Percentiles rank a stretch among this genome's conserved stretches.
These are phyloP conservation scores for Megaleporinus macrocephalus DNA, from an alignment of 2,113 vertebrate species.

Conservation along the genomic window DNA sequence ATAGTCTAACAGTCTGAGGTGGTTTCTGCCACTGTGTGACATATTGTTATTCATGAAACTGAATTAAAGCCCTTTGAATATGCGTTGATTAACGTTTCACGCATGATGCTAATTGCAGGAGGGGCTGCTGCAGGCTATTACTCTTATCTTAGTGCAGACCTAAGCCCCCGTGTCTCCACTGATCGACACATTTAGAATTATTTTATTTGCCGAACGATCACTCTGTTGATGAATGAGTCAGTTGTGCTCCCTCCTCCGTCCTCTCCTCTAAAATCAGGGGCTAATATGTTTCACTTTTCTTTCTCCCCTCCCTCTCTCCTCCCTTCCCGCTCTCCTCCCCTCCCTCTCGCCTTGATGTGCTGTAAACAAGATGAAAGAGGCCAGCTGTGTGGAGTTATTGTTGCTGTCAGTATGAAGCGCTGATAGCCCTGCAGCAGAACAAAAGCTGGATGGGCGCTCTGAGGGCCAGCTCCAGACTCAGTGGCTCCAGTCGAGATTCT, in stretches of 20 bases:
- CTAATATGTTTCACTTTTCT: constrained; percentile 60
- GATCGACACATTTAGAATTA: background rate
- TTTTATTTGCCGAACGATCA: background rate
- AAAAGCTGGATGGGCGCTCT: constrained; percentile 61
- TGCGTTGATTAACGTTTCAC: no score
- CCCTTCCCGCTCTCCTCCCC: background rate
- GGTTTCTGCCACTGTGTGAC: no score
- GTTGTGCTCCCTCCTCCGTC: background rate
- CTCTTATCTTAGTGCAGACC: background rate
- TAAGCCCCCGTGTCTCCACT: no score
- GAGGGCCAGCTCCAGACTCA: constrained; percentile 60
- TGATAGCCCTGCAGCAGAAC: constrained; percentile 67
- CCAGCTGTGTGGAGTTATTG: constrained; percentile 69
- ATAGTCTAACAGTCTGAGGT: no score
- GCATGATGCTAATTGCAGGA: background rate
- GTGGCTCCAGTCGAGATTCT: constrained; percentile 64
- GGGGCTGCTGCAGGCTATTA: background rate
- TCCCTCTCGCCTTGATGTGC: constrained; percentile 60
- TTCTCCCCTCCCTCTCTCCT: background rate
- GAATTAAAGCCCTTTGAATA: no score
- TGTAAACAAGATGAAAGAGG: constrained; percentile 67
- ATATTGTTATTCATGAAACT: no score
- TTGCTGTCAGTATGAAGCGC: constrained; percentile 66
- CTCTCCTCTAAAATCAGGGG: constrained; percentile 58
- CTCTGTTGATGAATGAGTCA: background rate